Evolutionary conservation across 2,888 invertebrate species (phyloP).

Genomic region (Marronus borbonicus): DNA sequence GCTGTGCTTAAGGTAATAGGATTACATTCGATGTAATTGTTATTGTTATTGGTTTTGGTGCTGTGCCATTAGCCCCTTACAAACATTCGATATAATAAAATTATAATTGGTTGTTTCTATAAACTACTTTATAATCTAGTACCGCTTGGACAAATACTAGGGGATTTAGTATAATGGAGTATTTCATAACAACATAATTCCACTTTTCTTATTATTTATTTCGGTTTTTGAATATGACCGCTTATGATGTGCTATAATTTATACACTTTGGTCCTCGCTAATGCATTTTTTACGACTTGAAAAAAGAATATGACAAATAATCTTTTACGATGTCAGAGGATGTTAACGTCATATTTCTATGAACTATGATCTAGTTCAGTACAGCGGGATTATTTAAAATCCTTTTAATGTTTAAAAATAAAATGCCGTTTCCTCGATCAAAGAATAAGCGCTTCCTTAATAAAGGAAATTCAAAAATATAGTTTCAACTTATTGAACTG

Average conservation of each 20-base stretch:
- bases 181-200: no score
- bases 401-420: conserved; percentile 12
- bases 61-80: no score
- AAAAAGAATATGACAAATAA: background rate
- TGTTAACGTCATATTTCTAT: conserved; percentile 14
- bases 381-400: background rate
- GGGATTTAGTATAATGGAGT: no score
- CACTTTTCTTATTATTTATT: background rate
- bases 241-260: background rate
- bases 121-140: no score
- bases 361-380: background rate
- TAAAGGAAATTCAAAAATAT: background rate
- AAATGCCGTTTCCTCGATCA: background rate
- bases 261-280: background rate
- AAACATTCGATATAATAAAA: no score
- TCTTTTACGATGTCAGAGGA: conserved; percentile 4
- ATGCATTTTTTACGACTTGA: conserved; percentile 9
- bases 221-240: background rate
- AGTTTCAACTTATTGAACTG: background rate
- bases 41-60: no score
- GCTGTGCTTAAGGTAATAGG: no score
- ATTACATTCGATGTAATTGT: no score
- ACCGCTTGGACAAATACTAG: no score
- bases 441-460: background rate
- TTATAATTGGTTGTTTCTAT: no score